phyloP scores from a whole-genome alignment of 1,140 invertebrate species.

The Eueides isabella region DNA sequence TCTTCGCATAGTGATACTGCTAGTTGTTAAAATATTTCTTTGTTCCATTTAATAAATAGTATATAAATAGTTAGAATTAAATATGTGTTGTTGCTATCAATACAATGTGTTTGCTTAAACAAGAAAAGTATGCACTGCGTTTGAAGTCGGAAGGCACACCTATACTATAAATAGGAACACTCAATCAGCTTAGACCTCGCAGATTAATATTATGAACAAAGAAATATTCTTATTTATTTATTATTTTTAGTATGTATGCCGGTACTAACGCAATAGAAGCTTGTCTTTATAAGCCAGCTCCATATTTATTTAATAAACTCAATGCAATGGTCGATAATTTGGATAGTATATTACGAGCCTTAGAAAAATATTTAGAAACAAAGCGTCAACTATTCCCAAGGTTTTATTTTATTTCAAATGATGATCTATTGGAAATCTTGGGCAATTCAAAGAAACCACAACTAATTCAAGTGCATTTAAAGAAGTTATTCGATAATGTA shows the following conservation, averaged over 20 bases:
- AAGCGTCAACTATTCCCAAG: constrained; percentile 92
- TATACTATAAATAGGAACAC: no score
- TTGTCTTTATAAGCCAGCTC: constrained; percentile 81
- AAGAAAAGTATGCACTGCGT: no score
- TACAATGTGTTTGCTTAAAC: no score
- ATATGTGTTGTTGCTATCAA: no score
- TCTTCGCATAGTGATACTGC: no score
- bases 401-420: constrained; percentile 94
- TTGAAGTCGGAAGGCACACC: no score
- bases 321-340: constrained; percentile 85
- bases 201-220: background rate
- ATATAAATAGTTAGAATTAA: no score
- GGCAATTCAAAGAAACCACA: constrained; percentile 92
- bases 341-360: constrained; percentile 87
- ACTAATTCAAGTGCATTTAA: constrained; percentile 90
- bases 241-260: constrained; percentile 74
- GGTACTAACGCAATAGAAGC: constrained; percentile 83
- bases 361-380: constrained; percentile 92
- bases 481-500: constrained; percentile 93
- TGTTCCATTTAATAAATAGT: no score
- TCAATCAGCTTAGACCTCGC: no score
- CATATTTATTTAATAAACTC: constrained; percentile 84
- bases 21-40: no score
- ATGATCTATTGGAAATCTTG: constrained; percentile 93
- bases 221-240: constrained; percentile 1